phyloP scores from a whole-genome alignment of 2,888 invertebrate genomes.

The Epinotia demarniana region DNA sequence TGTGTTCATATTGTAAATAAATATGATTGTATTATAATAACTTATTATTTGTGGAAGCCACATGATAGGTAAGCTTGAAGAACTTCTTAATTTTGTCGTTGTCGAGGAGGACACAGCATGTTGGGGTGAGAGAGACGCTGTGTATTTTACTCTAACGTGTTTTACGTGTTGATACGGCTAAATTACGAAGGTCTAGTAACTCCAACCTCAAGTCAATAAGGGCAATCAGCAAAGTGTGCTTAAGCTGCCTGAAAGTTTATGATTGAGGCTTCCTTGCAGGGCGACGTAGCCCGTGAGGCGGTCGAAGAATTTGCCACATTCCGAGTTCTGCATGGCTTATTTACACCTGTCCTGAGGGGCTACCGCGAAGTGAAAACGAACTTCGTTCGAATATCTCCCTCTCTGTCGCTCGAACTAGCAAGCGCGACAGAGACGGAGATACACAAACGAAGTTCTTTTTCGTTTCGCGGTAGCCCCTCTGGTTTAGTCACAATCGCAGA shows the following conservation, averaged over 20 bases:
- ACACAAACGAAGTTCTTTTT: no score
- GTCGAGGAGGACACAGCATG: neutral
- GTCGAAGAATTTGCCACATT: slow-evolving; percentile 43
- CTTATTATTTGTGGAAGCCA: slow-evolving; percentile 32
- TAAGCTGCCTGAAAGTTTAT: neutral
- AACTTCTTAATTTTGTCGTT: neutral
- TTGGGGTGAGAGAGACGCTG: neutral
- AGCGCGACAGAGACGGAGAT: no score
- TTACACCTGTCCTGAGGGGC: no score
- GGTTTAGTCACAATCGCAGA: neutral
- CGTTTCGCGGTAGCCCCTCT: no score
- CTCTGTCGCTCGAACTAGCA: no score
- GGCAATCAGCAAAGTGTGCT: neutral
- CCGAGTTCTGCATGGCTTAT: slow-evolving; percentile 43
- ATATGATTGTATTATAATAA: slow-evolving; percentile 33
- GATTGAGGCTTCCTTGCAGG: neutral
- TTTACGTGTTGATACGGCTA: neutral
- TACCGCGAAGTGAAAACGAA: no score
- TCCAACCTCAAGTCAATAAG: neutral
- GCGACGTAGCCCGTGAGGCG: neutral
- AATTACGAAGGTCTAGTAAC: neutral
- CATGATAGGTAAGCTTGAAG: slow-evolving; percentile 28
- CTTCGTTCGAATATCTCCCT: no score
- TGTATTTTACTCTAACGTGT: neutral
- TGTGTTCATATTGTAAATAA: slow-evolving; percentile 46